Conservation (phyloP, 2,113 vertebrate species). For the Gavialis gangeticus region DNA sequence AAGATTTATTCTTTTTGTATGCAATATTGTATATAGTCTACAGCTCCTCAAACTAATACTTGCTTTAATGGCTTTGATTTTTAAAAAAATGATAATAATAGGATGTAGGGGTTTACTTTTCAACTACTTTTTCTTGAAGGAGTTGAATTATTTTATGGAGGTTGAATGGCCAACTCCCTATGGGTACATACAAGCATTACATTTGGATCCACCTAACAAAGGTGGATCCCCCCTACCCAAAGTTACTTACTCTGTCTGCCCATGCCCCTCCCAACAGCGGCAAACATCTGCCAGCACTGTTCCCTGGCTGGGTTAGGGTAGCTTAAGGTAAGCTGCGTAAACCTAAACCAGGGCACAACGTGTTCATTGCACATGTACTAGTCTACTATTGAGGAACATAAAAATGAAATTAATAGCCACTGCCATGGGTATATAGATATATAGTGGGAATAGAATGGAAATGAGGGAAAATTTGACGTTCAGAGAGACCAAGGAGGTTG, state of each 20-base stretch:
- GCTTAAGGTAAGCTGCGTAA: no score
- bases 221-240: no score
- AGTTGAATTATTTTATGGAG: neutral
- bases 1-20: neutral
- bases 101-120: neutral
- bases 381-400: neutral
- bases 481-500: neutral
- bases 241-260: no score
- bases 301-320: no score
- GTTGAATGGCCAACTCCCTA: fast-evolving
- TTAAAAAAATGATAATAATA: neutral
- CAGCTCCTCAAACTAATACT: neutral
- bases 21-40: no score
- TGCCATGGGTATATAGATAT: fast-evolving
- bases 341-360: no score
- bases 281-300: no score
- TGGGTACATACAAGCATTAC: no score
- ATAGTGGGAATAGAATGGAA: neutral
- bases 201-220: no score
- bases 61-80: neutral
- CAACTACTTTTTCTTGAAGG: neutral
- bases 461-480: neutral
- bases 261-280: no score
- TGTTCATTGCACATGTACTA: neutral
- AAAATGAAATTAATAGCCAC: neutral